A percentile compares a stretch with the other conserved stretches of the same genome.
Conservation (phyloP, 2,797 vertebrate genomes). For the Lepilemur ruficaudatus region DNA sequence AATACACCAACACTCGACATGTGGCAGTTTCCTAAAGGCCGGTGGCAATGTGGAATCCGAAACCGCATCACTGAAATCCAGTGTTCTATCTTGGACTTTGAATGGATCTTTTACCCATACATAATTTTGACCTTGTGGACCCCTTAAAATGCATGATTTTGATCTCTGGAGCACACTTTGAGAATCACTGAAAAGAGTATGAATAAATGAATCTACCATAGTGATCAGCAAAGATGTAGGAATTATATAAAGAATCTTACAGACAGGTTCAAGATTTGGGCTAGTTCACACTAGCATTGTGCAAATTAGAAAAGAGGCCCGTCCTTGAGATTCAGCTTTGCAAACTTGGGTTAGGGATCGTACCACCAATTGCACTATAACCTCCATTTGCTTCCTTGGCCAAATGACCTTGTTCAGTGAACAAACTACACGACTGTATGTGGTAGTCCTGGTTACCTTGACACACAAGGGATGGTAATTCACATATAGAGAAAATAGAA, state of each 20-base stretch:
- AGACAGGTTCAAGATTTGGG: background rate
- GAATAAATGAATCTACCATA: background rate
- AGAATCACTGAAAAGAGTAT: background rate
- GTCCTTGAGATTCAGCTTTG: background rate
- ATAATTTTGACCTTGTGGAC: background rate
- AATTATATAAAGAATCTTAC: background rate
- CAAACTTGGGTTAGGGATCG: background rate
- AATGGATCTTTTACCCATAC: background rate
- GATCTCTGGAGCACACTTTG: background rate
- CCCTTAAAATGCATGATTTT: background rate
- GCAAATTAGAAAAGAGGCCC: background rate
- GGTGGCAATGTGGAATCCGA: background rate
- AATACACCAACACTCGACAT: background rate
- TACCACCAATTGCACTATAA: accelerated
- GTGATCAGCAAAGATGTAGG: background rate
- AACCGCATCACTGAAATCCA: background rate
- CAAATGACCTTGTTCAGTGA: background rate
- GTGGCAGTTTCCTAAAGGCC: background rate
- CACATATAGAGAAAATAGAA: background rate
- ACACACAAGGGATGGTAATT: background rate
- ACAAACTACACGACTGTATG: background rate
- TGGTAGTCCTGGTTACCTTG: background rate
- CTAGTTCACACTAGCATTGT: background rate
- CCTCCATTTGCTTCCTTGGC: background rate
- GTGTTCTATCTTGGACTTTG: background rate